Percentiles rank a stretch among this genome's conserved stretches.
These are phyloP conservation scores for Seira ritae DNA, from an alignment of 2,888 invertebrate species.

Conservation along the genomic window DNA sequence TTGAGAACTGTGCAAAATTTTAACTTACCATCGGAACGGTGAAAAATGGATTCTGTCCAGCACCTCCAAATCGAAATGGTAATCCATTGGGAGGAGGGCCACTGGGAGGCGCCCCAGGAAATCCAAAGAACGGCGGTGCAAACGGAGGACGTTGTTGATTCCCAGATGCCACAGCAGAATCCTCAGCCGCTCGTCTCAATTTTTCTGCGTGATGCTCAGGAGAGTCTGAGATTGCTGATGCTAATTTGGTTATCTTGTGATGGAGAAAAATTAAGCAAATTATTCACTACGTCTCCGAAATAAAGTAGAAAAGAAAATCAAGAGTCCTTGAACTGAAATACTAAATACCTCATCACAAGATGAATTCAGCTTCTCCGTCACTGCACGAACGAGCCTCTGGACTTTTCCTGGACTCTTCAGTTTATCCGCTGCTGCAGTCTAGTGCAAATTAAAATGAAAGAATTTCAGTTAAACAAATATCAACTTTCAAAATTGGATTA, in stretches of 20 bases:
- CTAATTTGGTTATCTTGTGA: not conserved
- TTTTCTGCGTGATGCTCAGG: constrained; percentile 12
- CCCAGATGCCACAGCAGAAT: constrained; percentile 19
- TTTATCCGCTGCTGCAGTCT: not conserved
- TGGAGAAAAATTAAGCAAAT: not conserved
- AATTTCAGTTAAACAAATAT: no score
- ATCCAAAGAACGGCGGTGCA: not conserved
- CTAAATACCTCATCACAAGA: constrained; percentile 21
- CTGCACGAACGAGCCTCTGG: not conserved
- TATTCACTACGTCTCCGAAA: not conserved
- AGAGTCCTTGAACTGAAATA: no score
- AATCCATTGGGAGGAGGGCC: not conserved
- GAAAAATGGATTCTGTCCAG: constrained; percentile 12
- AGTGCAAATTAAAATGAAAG: no score
- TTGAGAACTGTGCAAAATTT: not conserved
- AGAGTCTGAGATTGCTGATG: not conserved
- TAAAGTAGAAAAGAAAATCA: no score
- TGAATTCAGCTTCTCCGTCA: constrained; percentile 12
- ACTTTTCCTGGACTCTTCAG: not conserved
- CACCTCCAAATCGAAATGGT: not conserved
- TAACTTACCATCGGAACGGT: constrained; percentile 4
- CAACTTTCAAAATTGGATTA: not conserved
- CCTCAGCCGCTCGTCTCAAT: constrained; percentile 11
- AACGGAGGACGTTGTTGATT: no score
- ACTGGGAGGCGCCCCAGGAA: not conserved